phyloP scores from a whole-genome alignment of 2,113 vertebrate genomes.

The Theristicus caerulescens region DNA sequence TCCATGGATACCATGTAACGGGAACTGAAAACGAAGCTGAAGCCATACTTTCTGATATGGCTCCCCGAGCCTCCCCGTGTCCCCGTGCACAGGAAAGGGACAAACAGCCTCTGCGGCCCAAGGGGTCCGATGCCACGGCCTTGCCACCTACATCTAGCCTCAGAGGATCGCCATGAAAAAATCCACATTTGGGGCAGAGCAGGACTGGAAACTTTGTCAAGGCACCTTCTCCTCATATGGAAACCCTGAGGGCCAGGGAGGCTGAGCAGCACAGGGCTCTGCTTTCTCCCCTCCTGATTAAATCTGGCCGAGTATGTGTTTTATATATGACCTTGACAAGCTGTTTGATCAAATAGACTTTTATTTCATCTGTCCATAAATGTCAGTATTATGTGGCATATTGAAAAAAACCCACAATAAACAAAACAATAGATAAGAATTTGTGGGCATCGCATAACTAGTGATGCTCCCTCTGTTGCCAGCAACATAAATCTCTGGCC shows the following conservation, averaged over 20 bases:
- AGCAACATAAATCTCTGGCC: background rate
- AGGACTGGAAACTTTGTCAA: background rate
- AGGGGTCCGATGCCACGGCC: accelerated
- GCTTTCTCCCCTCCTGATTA: background rate
- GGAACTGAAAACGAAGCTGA: background rate
- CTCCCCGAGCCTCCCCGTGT: background rate
- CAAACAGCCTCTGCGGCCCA: background rate
- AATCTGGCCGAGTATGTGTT: background rate
- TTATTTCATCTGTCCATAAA: background rate
- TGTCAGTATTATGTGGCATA: background rate
- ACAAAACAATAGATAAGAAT: background rate
- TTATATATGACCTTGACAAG: background rate
- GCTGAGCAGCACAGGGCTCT: background rate
- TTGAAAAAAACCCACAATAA: background rate
- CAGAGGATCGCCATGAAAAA: background rate
- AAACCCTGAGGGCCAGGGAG: background rate
- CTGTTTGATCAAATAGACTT: background rate
- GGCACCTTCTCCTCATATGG: background rate
- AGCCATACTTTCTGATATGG: background rate
- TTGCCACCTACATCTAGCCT: accelerated
- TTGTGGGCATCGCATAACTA: background rate
- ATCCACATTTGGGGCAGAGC: background rate
- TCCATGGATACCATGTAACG: slow-evolving; percentile 26
- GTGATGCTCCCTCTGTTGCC: background rate
- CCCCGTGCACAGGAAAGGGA: background rate